Evolutionary conservation across 2,113 vertebrate species (phyloP), one percentile per base, ranked within the genome.

Genomic region (Desmodus rotundus): DNA sequence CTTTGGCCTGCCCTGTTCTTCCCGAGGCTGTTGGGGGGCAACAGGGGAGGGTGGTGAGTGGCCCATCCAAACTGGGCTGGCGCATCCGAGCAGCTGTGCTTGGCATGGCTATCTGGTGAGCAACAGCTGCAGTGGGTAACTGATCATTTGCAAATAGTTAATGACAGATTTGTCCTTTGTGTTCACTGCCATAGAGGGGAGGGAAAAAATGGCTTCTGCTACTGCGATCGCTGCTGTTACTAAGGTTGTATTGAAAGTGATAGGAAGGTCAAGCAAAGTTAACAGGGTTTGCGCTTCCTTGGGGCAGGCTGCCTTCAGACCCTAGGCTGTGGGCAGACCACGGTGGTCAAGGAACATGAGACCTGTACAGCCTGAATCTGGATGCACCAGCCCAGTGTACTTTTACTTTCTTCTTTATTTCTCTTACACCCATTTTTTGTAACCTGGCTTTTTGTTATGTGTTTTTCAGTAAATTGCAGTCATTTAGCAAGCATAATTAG

Each of bases 101-200:
- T 80, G 94, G 80, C 93, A 94, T 97, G 82, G 61, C 24, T 74
- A 84, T 88, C 33, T 41, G 92, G 82, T 95, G 82, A 97, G 78
- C 94, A 98, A 98, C 92, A 97, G 92, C 96, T 98, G 93, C 28
- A 77, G 74, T 95, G 95, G 85, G 76, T 96, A 97, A 97, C 91
- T 86, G 87, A 97, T 93, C 70, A 97, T 98, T 98, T 97, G 97
- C 93, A 98, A 98, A 97, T 97, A 97, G 97, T 97, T 98, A 98
- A 97, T 94, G 96, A 89, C 85, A 97, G 81, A 93, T 98, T 98
- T 98, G 94, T 98, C 96, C 95, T 98, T 74, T 96, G 33, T 96
- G 93, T 97, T 96, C 92, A 45, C 33, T 96, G 81, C 73, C 92
- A 94, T 89, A 56, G 33, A 96, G 14, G 24, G 31, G 41, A 84